phyloP scores from a whole-genome alignment of 2,888 invertebrate genomes.

The Oxycera nigricornis region DNA sequence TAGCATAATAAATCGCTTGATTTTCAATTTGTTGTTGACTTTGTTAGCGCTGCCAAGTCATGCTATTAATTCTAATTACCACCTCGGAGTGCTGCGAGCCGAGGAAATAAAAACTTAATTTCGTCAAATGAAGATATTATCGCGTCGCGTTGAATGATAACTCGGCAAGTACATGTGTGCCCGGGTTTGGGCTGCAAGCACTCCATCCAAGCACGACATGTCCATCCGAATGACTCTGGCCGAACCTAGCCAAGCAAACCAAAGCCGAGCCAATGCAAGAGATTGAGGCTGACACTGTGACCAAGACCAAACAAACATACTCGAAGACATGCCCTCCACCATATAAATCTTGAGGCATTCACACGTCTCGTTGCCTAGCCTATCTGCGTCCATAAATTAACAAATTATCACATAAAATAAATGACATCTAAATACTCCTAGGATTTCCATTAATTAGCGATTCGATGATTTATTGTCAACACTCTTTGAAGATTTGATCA shows the following conservation, averaged over 20 bases:
- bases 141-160: conserved; percentile 19
- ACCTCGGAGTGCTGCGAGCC: neutral
- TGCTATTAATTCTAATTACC: conserved; percentile 30
- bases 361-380: conserved; percentile 9
- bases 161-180: neutral
- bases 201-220: neutral
- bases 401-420: conserved; percentile 63
- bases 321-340: neutral
- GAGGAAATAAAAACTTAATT: conserved; percentile 24
- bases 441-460: conserved; percentile 63
- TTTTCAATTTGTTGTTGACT: conserved; percentile 10
- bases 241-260: neutral
- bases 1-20: conserved; percentile 22
- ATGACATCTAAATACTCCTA: conserved; percentile 62
- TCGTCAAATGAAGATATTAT: conserved; percentile 33
- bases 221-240: neutral
- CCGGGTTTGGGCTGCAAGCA: no score
- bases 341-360: conserved; percentile 24
- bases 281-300: neutral
- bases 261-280: neutral
- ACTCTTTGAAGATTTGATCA: neutral
- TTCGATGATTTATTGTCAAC: conserved; percentile 61
- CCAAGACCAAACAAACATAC: neutral
- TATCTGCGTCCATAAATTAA: conserved; percentile 60
- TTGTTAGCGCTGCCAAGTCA: conserved; percentile 6